Evolutionary conservation across 2,888 invertebrate genomes (phyloP).

Genomic region (Aelia acuminata): DNA sequence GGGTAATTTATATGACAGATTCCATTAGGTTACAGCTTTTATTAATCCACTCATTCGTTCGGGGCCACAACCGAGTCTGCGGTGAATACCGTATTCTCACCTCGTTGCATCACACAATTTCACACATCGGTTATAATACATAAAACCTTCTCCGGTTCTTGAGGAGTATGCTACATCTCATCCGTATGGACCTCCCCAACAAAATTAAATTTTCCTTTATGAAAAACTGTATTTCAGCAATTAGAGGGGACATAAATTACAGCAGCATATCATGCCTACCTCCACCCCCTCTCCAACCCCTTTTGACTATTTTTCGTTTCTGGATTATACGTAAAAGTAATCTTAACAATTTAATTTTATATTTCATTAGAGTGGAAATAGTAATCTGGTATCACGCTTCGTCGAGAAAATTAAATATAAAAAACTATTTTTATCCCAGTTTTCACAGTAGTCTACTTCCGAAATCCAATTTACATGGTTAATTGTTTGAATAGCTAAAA

Average conservation of each 20-base stretch:
- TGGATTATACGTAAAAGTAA: background rate
- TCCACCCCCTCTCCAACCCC: background rate
- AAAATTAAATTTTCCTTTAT: conserved; percentile 34
- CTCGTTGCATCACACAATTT: background rate
- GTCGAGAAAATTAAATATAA: no score
- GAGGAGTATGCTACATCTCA: background rate
- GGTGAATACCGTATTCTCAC: background rate
- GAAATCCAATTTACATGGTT: no score
- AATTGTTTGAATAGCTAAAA: no score
- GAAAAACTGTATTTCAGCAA: background rate
- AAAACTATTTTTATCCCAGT: no score
- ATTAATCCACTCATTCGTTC: background rate
- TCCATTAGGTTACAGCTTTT: background rate
- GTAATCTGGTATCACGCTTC: no score
- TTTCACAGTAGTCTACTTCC: no score
- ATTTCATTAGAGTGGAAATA: background rate
- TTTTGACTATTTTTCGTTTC: background rate
- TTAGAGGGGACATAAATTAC: background rate
- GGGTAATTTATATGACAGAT: conserved; percentile 13
- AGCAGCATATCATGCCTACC: background rate
- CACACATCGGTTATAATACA: background rate
- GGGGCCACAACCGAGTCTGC: background rate
- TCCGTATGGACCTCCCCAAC: background rate
- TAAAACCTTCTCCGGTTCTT: background rate
- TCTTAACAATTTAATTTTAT: background rate